Evolutionary conservation across 2,888 invertebrate species (phyloP).

Genomic region (Ennomos fuscantarius): DNA sequence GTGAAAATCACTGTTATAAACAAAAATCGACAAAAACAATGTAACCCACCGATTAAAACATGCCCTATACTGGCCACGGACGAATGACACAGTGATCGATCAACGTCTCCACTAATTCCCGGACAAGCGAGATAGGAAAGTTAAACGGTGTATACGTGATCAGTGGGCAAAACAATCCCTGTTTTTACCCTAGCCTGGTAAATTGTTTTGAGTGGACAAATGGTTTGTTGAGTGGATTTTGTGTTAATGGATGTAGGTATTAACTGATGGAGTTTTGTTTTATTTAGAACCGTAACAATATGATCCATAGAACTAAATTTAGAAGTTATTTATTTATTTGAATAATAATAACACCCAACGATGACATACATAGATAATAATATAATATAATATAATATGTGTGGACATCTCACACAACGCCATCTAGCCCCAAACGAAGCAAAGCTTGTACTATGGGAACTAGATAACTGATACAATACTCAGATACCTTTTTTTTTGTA

Average conservation of each 20-base stretch:
- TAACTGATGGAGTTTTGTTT: not conserved
- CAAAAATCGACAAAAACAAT: constrained; percentile 44
- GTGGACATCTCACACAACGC: too few species aligned
- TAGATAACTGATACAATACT: too few species aligned
- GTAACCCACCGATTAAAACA: constrained; percentile 19
- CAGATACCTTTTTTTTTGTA: too few species aligned
- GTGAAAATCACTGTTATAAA: not conserved
- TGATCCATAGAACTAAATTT: too few species aligned
- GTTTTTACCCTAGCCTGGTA: constrained; percentile 44
- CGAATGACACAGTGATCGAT: constrained; percentile 37
- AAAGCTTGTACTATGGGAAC: too few species aligned
- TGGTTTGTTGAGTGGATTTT: constrained; percentile 26
- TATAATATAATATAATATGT: too few species aligned
- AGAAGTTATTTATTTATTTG: not conserved
- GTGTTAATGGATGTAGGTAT: constrained; percentile 5
- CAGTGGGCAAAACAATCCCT: constrained; percentile 38
- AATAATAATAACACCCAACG: too few species aligned
- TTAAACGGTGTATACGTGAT: constrained; percentile 50
- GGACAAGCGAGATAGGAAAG: constrained; percentile 42
- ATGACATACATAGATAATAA: too few species aligned
- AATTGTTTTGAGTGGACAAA: constrained; percentile 48
- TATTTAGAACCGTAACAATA: not conserved
- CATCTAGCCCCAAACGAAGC: too few species aligned
- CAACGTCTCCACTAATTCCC: constrained; percentile 48
- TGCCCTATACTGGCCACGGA: constrained; percentile 23